Base-by-base conservation (phyloP, 30 jellyfish, hydroid and myxozoan genomes). In the Aurelia sp. region DNA sequence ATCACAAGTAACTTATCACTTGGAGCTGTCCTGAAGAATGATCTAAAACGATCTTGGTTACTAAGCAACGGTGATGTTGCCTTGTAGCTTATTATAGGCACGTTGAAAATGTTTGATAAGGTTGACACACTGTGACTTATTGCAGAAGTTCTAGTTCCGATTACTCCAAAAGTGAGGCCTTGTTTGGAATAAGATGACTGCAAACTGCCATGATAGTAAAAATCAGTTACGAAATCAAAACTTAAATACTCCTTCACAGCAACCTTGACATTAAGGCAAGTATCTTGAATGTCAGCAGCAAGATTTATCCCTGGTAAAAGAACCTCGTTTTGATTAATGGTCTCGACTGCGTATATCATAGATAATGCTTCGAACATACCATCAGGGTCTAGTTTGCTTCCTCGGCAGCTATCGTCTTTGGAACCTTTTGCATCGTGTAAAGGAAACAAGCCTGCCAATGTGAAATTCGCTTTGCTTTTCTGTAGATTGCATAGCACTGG, bases 1-100 rank as follows among this genome's bases (percentile, higher is more conserved):
- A 67, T 52, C 15, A 86, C 72, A 57, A 82, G 59, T 57, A 90
- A 63, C 11, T 47, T 33, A 50, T 90, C 97, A 52, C 57, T 81
- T 3, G 97, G 97, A 31, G 76, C 89, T 31, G 97, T 90, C 30
- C 97, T 65, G n/a, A 71, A 63, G 67, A 90, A 90, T 77, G 91
- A 62, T 19, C 70, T 69, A 62, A 72, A 90, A 27, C 90, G 77
- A 30, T 57, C 73, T 18, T 74, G 68, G 69, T 90, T 73, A 48
- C 91, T 74, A 27, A 90, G 83, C 48, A 78, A 35, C 11, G 90
- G 66, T 21, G 90, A 88, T 3, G 95, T 90, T 10, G 97, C 86
- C n/a, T 62, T 78, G 78, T 82, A 82, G 57, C 97, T 82, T 15
- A 90, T 59, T 16, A 87, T 21, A 15, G 97, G 95, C 59, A 83